These are phyloP conservation scores for human (Homo sapiens) DNA, from an alignment of 2,113 vertebrate genomes.

Conservation along the genomic window GRCh38 chrY:56875001-56875500, in stretches of 20 bases:
- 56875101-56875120: not conserved
- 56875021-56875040: too few relatives aligned
- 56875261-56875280: not conserved
- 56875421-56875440: not conserved
- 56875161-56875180: not conserved
- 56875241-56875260: not conserved
- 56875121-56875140: not conserved
- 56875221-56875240: not conserved
- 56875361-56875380: not conserved
- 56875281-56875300: not conserved
- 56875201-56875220: not conserved
- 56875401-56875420: not conserved
- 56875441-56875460: not conserved
- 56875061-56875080: too few relatives aligned
- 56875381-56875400: not conserved
- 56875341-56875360: not conserved
- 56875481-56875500: not conserved
- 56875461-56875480: not conserved
- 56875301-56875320: not conserved
- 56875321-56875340: not conserved
- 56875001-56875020: too few relatives aligned
- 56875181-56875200: not conserved
- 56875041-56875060: too few relatives aligned
- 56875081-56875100: not conserved
- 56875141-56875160: not conserved